Conservation (phyloP, 2,113 vertebrate genomes). For the Pipra filicauda region DNA sequence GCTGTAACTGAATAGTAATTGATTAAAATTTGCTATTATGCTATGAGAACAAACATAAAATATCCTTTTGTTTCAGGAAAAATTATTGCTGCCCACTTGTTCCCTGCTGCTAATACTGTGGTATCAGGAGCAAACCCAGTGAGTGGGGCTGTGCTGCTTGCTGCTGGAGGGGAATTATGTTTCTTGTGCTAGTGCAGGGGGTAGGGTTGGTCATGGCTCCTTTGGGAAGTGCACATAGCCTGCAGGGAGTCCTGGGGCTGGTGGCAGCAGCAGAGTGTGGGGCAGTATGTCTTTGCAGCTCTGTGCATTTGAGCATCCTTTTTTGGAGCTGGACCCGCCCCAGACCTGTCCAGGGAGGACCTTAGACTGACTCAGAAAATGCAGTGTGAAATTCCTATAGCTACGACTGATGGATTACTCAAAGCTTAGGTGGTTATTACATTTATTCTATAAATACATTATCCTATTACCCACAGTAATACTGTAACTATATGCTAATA, state of each 20-base stretch:
- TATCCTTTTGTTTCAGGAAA: not conserved
- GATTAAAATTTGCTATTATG: not conserved
- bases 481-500: not conserved
- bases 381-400: not conserved
- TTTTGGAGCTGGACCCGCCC: not conserved
- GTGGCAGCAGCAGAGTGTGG: not conserved
- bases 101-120: accelerated
- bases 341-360: not conserved
- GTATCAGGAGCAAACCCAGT: not conserved
- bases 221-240: not conserved
- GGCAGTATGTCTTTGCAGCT: not conserved
- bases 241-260: not conserved
- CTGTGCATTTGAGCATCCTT: not conserved
- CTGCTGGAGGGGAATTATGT: not conserved
- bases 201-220: not conserved
- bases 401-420: not conserved
- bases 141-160: not conserved
- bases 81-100: not conserved
- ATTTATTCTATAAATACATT: not conserved
- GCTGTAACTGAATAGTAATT: not conserved
- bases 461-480: not conserved
- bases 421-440: not conserved
- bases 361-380: not conserved
- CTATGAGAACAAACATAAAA: not conserved
- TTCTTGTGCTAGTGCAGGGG: not conserved